Conservation (phyloP, 2,888 invertebrate genomes). For the Eilema caniola region DNA sequence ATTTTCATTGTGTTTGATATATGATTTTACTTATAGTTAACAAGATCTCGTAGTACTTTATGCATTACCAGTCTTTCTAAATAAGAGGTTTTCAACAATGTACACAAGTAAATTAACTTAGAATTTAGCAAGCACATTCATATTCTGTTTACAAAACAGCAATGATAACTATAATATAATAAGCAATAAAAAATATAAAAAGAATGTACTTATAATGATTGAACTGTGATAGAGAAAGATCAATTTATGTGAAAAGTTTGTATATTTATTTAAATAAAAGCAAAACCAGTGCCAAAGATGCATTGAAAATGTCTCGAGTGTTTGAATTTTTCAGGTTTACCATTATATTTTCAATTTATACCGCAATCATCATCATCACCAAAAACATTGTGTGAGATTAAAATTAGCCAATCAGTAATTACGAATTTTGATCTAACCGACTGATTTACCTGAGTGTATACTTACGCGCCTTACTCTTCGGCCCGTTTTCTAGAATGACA, state of each 20-base stretch:
- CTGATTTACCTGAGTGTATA: too few relatives aligned
- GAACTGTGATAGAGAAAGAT: slow-evolving; percentile 85
- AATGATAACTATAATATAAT: slow-evolving; percentile 42
- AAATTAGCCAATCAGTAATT: too few relatives aligned
- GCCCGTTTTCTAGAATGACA: too few relatives aligned
- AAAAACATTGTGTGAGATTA: too few relatives aligned
- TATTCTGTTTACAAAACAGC: slow-evolving; percentile 67
- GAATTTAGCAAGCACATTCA: slow-evolving; percentile 35
- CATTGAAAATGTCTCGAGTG: slow-evolving; percentile 70
- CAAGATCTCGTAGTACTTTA: slow-evolving; percentile 36
- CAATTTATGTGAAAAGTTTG: slow-evolving; percentile 67
- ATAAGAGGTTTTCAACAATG: slow-evolving; percentile 25
- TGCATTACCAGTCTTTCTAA: slow-evolving; percentile 37
- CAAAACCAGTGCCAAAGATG: slow-evolving; percentile 84
- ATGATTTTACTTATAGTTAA: slow-evolving; percentile 37
- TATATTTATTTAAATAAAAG: slow-evolving; percentile 77
- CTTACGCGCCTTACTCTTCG: too few relatives aligned
- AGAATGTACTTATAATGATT: slow-evolving; percentile 64
- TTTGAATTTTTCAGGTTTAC: slow-evolving; percentile 18
- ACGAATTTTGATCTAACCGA: too few relatives aligned
- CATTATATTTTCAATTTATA: neutral
- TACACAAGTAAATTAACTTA: slow-evolving; percentile 21
- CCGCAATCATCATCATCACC: too few relatives aligned
- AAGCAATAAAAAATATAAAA: slow-evolving; percentile 77
- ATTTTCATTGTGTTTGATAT: slow-evolving; percentile 14